These are phyloP conservation scores for Botia kubotai DNA, from an alignment of 2,797 vertebrate species.

Conservation along the genomic window DNA sequence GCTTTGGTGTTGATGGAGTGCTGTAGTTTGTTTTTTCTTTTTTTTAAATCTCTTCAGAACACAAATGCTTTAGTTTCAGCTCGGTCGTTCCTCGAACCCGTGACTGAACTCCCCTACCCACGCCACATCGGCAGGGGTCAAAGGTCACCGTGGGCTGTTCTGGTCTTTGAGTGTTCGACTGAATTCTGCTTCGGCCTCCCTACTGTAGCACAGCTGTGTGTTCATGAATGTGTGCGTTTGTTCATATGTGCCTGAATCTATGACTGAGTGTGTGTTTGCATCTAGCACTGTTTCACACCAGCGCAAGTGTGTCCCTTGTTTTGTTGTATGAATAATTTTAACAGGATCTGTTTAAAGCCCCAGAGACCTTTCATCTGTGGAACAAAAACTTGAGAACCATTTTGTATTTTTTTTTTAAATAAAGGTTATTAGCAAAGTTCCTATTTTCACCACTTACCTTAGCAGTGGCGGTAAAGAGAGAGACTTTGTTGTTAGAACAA, in stretches of 20 bases:
- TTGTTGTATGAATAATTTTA: constrained; percentile 60
- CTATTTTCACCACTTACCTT: constrained; percentile 51
- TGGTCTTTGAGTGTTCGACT: constrained; percentile 51
- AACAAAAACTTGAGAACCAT: constrained; percentile 76
- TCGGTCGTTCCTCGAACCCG: neutral
- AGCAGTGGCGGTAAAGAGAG: constrained; percentile 36
- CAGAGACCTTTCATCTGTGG: constrained; percentile 78
- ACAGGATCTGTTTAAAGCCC: constrained; percentile 77
- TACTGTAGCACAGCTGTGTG: constrained; percentile 50
- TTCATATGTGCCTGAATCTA: constrained; percentile 21
- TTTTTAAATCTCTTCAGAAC: constrained; percentile 19
- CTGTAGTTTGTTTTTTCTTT: constrained; percentile 21
- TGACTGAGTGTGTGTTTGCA: constrained; percentile 31
- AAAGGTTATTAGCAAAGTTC: constrained; percentile 14
- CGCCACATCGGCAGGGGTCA: constrained; percentile 28
- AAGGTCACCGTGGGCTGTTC: neutral
- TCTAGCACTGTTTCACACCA: constrained; percentile 36
- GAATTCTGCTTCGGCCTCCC: constrained; percentile 66
- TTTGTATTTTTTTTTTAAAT: constrained; percentile 66
- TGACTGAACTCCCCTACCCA: neutral
- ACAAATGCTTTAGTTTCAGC: constrained; percentile 26
- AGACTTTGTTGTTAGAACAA: constrained; percentile 23
- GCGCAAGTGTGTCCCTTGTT: constrained; percentile 57
- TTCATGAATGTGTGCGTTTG: neutral
- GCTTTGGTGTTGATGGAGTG: constrained; percentile 46